Conservation (phyloP, 1,140 invertebrate genomes). For the Arion vulgaris region DNA sequence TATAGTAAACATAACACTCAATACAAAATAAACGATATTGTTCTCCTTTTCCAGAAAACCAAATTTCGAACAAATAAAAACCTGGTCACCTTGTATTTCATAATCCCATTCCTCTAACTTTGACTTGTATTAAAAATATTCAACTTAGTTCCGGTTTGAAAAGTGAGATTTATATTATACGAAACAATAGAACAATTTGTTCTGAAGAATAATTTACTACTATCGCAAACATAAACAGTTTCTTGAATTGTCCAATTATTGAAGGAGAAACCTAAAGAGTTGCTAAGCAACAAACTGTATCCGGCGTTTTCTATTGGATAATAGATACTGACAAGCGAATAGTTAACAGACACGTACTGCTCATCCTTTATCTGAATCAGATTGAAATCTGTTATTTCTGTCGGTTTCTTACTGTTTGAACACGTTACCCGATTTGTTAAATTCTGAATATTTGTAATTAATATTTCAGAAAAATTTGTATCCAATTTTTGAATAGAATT, state of each 20-base stretch:
- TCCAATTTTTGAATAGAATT: too few relatives aligned
- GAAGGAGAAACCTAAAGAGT: too few relatives aligned
- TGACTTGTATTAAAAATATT: neutral
- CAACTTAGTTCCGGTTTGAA: neutral
- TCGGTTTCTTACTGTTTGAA: too few relatives aligned
- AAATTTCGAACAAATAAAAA: neutral
- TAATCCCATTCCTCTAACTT: neutral
- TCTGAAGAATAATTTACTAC: neutral
- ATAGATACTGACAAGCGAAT: too few relatives aligned
- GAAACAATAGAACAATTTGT: neutral
- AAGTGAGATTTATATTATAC: neutral
- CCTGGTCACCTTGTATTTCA: neutral
- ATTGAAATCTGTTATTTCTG: too few relatives aligned
- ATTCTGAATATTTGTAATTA: too few relatives aligned
- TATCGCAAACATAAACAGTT: neutral
- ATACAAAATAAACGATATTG: neutral
- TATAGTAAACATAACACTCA: neutral
- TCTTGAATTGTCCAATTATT: neutral
- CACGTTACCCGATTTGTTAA: too few relatives aligned
- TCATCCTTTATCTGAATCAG: too few relatives aligned
- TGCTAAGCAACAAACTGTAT: too few relatives aligned
- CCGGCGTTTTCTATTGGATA: too few relatives aligned
- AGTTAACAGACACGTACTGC: too few relatives aligned
- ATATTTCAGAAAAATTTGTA: too few relatives aligned
- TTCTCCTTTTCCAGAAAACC: neutral